A percentile compares a stretch with the other conserved stretches of the same genome.
Evolutionary conservation across 2,797 vertebrate species (phyloP).

Genomic region (Heterohyrax brucei): DNA sequence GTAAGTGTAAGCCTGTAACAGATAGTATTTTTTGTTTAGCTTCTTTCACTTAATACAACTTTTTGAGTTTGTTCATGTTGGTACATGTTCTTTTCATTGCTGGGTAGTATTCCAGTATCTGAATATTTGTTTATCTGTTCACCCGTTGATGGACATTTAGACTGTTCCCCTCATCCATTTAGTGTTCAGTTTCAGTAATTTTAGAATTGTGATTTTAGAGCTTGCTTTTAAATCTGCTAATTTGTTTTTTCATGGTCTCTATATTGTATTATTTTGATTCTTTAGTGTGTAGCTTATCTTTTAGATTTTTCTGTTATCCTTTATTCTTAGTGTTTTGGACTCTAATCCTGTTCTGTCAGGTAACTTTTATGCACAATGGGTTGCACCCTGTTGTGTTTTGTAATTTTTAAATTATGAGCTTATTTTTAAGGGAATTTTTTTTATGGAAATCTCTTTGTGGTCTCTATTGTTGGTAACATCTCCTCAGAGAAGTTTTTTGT

Average conservation of each 20-base stretch:
- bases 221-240: conserved; percentile 26
- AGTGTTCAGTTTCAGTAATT: conserved; percentile 44
- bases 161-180: neutral
- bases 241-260: conserved; percentile 34
- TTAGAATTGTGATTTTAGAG: conserved; percentile 63
- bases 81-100: conserved; percentile 6
- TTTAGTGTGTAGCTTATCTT: conserved; percentile 30
- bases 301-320: conserved; percentile 9
- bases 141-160: neutral
- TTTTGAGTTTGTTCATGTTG: conserved; percentile 20
- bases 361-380: neutral
- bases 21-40: too few relatives aligned
- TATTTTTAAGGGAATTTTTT: conserved; percentile 8
- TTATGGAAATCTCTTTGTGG: neutral
- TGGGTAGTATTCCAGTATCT: conserved; percentile 8
- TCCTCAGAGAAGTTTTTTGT: conserved; percentile 48
- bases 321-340: conserved; percentile 42
- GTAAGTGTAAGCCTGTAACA: too few relatives aligned
- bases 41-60: neutral
- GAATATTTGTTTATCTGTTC: too few relatives aligned
- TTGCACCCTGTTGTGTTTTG: conserved; percentile 44
- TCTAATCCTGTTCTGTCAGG: neutral
- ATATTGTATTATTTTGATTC: conserved; percentile 40
- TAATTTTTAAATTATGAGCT: conserved; percentile 20
- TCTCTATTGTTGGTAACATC: neutral